A percentile compares a stretch with the other conserved stretches of the same genome.
These are phyloP conservation scores for western clawed frog (Xenopus tropicalis) DNA, from an alignment of 2,113 vertebrate genomes.

Conservation along the genomic window DNA sequence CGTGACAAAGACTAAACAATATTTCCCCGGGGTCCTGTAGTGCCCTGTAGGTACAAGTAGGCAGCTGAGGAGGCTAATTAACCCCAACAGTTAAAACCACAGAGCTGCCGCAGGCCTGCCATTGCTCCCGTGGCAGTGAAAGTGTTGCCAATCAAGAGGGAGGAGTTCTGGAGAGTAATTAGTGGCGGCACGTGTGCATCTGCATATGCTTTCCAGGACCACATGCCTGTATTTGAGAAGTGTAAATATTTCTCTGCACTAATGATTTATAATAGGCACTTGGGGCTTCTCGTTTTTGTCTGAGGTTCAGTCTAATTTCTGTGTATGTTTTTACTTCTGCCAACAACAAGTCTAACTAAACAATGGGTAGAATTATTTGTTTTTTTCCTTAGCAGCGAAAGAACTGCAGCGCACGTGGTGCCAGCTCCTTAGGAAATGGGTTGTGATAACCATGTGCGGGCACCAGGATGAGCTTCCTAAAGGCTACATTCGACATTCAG, in stretches of 20 bases:
- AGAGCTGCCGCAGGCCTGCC: neutral
- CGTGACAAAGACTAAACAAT: too few relatives aligned
- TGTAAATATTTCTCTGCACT: slow-evolving; percentile 30
- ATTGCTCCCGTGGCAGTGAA: neutral
- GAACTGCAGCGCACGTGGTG: neutral
- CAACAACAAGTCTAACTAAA: slow-evolving; percentile 17
- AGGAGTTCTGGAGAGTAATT: slow-evolving; percentile 12
- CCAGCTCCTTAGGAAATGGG: slow-evolving; percentile 5
- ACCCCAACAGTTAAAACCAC: neutral
- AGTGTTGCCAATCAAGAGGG: neutral
- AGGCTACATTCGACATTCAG: neutral
- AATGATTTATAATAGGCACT: slow-evolving; percentile 34
- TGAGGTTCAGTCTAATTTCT: slow-evolving; percentile 24
- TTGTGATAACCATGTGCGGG: neutral
- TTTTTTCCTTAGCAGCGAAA: neutral
- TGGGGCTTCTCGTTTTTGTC: slow-evolving; percentile 20
- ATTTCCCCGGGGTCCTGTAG: too few relatives aligned
- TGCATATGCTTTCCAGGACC: slow-evolving; percentile 24
- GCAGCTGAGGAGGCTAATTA: too few relatives aligned
- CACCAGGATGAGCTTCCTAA: neutral
- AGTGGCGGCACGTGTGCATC: slow-evolving; percentile 15
- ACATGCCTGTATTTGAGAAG: neutral
- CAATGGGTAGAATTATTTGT: slow-evolving; percentile 24
- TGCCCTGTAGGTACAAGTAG: too few relatives aligned
- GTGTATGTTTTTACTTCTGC: slow-evolving; percentile 23